Evolutionary conservation across 2,113 vertebrate species (phyloP).

Genomic region (Rhombomys opimus): DNA sequence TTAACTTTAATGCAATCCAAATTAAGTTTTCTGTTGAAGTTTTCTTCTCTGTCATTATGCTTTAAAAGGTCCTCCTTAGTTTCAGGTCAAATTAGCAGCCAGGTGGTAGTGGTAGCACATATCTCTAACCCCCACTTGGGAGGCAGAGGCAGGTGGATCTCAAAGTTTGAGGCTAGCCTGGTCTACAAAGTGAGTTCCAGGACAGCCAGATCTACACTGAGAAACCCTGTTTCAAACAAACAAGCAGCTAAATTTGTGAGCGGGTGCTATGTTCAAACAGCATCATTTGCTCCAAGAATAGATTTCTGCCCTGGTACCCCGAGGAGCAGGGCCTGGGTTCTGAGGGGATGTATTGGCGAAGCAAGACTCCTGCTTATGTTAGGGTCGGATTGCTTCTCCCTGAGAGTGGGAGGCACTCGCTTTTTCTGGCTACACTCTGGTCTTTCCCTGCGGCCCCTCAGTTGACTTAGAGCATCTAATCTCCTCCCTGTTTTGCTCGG

Average conservation of each 20-base stretch:
- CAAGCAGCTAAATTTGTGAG: neutral
- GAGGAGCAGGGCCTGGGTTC: neutral
- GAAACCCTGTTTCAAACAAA: no score
- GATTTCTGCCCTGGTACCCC: neutral
- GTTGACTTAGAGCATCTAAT: neutral
- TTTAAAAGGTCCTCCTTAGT: conserved; percentile 8
- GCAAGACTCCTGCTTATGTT: neutral
- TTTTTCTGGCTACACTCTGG: neutral
- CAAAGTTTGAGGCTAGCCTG: no score
- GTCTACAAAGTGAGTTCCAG: no score
- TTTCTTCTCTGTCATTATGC: neutral
- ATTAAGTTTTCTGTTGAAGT: neutral
- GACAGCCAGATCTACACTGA: no score
- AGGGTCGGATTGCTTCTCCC: neutral
- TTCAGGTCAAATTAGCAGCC: neutral
- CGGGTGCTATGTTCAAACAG: neutral
- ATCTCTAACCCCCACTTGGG: no score
- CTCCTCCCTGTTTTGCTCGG: neutral
- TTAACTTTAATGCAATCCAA: neutral
- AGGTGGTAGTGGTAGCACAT: no score
- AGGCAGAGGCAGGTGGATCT: no score
- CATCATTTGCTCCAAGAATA: neutral
- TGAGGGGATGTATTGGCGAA: neutral
- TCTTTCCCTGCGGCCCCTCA: neutral
- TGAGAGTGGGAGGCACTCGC: no score